Conservation (phyloP, 1,140 invertebrate genomes). For the Ceratina calcarata region DNA sequence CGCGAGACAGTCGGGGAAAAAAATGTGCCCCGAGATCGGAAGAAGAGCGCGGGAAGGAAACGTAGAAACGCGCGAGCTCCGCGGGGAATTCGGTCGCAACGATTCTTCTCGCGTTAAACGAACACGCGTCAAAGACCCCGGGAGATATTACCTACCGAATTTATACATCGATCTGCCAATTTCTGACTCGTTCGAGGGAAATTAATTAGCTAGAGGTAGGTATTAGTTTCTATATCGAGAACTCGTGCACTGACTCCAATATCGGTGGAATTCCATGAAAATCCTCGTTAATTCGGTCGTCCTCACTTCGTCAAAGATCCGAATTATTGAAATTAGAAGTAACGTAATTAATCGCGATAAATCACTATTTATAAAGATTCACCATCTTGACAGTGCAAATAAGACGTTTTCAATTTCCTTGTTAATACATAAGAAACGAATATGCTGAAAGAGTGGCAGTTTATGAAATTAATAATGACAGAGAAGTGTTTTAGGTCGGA, state of each 20-base stretch:
- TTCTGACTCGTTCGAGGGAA: conserved; percentile 8
- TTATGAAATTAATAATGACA: neutral
- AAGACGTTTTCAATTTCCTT: too few relatives aligned
- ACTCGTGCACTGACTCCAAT: neutral
- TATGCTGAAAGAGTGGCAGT: neutral
- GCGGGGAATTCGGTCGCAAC: neutral
- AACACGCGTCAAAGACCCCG: neutral
- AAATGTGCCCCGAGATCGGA: neutral
- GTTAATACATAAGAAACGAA: too few relatives aligned
- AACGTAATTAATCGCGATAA: too few relatives aligned
- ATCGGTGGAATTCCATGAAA: too few relatives aligned
- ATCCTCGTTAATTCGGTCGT: too few relatives aligned
- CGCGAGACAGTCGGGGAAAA: neutral
- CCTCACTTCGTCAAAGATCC: too few relatives aligned
- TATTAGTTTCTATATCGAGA: neutral
- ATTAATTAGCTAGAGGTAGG: neutral
- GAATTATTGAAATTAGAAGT: too few relatives aligned
- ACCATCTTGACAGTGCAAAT: too few relatives aligned
- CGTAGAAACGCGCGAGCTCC: neutral
- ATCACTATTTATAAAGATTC: too few relatives aligned
- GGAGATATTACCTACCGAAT: conserved; percentile 5
- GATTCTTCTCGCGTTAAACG: neutral
- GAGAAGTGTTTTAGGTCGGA: conserved; percentile 2
- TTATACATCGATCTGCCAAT: neutral
- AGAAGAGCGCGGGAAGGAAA: neutral